Evolutionary conservation across 30 jellyfish, hydroid and myxozoan genomes (phyloP), one percentile per base, ranked within the genome.

Genomic region (Aurelia coerulea): DNA sequence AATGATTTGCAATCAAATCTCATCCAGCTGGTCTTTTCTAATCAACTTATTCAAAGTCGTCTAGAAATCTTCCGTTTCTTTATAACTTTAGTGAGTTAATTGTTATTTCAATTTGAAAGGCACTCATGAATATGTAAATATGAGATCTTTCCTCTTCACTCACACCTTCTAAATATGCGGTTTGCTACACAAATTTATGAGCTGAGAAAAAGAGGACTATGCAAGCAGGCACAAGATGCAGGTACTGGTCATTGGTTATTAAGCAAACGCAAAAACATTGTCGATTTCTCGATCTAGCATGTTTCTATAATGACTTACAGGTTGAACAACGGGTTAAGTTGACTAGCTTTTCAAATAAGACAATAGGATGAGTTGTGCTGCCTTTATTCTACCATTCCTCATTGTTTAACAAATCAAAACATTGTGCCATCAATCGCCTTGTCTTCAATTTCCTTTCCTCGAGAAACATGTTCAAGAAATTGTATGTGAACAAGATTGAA

Each of bases 241-340:
- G 88, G 88, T 78, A 62, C 73, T 67, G 69, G 31, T 65, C 59
- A 54, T 34, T 32, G 79, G 66, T 80, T 80, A 31, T 19, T 80
- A 46, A 66, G 90, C 90, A 80, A 65, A 41, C 37, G 74, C 78
- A 52, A 80, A 80, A 80, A 80, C 90, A 80, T 64, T 80, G 73
- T 65, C 81, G 90, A 58, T 80, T 67, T 66, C 65, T 80, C 90
- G 90, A 80, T 80, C 90, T 53, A 80, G 81, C 80, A 51, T 80
- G 81, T 80, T 70, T 80, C 80, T 5, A 33, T 80, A 34, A 33
- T 64, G 81, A 51, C 74, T 51, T 64, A 66, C 90, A 80, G 90
- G 90, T 23, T 80, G 78, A 49, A 65, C 68, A 68, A 59, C 90
- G 18, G 90, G 90, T 80, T 66, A 41, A 67, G 58, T 64, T 35